phyloP scores from a whole-genome alignment of 2,888 invertebrate genomes.

The Callinectes sapidus region DNA sequence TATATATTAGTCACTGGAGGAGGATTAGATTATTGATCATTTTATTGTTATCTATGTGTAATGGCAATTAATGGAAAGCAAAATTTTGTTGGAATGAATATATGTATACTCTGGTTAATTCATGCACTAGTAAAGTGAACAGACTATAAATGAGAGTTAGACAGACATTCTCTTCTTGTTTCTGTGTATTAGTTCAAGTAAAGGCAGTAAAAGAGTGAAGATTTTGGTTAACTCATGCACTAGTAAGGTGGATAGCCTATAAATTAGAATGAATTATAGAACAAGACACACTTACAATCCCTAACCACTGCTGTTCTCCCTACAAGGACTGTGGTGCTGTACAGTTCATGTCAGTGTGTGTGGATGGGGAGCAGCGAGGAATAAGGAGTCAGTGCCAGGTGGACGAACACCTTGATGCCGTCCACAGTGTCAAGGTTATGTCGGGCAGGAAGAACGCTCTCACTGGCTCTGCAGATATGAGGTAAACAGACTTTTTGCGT shows the following conservation, averaged over 20 bases:
- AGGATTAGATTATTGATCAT: not conserved
- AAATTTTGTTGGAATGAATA: too few relatives aligned
- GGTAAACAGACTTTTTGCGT: conserved; percentile 20
- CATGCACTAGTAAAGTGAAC: too few relatives aligned
- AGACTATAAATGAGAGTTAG: too few relatives aligned
- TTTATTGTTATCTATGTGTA: not conserved
- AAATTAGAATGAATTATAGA: too few relatives aligned
- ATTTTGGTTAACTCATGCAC: too few relatives aligned
- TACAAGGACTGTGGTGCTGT: conserved; percentile 56
- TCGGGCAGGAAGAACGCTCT: conserved; percentile 53
- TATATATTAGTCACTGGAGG: not conserved
- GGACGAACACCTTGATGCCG: conserved; percentile 59
- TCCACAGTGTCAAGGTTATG: conserved; percentile 59
- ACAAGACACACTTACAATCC: not conserved
- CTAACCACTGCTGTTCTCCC: not conserved
- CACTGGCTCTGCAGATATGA: conserved; percentile 67
- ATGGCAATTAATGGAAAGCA: too few relatives aligned
- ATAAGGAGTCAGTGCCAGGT: conserved; percentile 57
- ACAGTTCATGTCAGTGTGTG: conserved; percentile 48
- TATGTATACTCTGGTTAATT: too few relatives aligned
- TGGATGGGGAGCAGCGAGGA: not conserved
- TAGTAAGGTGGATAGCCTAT: too few relatives aligned
- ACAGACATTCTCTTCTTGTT: too few relatives aligned
- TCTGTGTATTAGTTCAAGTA: too few relatives aligned
- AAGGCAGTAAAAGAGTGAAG: too few relatives aligned